Evolutionary conservation across 2,797 vertebrate species (phyloP), one percentile per base, ranked within the genome.

Genomic region (Sibirionetta formosa): DNA sequence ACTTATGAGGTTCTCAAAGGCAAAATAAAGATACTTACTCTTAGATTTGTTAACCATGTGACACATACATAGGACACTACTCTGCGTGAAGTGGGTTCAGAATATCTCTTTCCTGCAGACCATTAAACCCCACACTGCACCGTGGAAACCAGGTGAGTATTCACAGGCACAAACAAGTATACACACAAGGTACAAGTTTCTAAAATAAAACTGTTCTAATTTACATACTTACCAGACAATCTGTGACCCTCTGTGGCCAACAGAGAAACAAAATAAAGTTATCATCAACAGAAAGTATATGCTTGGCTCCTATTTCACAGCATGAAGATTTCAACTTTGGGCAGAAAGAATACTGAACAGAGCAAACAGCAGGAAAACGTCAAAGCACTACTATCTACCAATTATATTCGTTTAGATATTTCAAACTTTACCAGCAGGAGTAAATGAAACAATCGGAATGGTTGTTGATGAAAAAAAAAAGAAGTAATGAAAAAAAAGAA

Each of bases 241-340:
- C 81, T 96, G 64, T 95, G 70, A 95, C 91, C 93, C 88, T 96
- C 95, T 96, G 91, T 92, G 94, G 95, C 94, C 95, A 95, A 92
- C 94, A 96, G 63, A 94, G 78, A 96, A 96, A 95, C 78, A 94
- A 95, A 93, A 94, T 78, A 93, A 76, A 92, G 56, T 86, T 51
- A 92, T 71, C 50, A 69, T 76, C 46, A 93, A 94, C 69, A 88
- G 88, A 96, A 86, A 68, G 19, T 23, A 88, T 29, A 73, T 35
- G 63, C 4, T 53, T 38, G 14, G 27, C 19, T 68, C 56, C 63
- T 84, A 46, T 72, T 86, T 69, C 46, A 95, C n/a, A 92, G 40
- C 54, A 95, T 82, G 80, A 77, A 78, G 24, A 71, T 22, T 81
- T 90, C 53, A 88, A 68, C 23, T 60, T 77, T 4, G 26, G 54